Evolutionary conservation across 35 echinoderm and acorn worm genomes (phyloP), one percentile per base, ranked within the genome.

Genomic region (Strongylocentrotus purpuratus): DNA sequence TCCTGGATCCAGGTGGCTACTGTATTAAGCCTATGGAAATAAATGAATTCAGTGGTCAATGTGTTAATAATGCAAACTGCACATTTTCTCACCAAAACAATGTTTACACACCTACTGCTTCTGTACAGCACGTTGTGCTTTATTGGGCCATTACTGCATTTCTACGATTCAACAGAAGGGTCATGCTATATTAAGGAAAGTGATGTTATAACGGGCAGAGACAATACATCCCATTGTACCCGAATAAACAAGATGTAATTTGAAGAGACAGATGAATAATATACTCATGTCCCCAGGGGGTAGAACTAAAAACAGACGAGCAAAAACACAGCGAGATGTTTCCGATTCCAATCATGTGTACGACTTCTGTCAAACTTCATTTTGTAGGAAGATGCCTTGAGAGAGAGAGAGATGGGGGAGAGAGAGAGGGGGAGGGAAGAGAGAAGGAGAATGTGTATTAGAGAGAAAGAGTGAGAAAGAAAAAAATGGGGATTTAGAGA

Each of bases 271-370:
- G 65, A 28, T 78, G 20, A 78, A 78, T 78, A 78, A 78, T 78
- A n/a, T n/a, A 78, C 22, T 78, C 65, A n/a, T 78, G 65, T 78
- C 65, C 25, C 65, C 28, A 22, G 50, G 65, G 65, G 65, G 65
- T 7, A 78, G 17, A 78, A 78, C 65, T n/a, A 22, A 78, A 78
- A 78, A 78, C 65, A 78, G 65, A 78, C 65, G 20, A 78, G 65
- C 65, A 78, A 28, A 22, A 78, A 78, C 22, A 78, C 22, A n/a
- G 65, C 7, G 28, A n/a, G 65, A 78, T 78, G 65, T 28, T 78
- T 78, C 65, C 65, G 65, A 78, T 78, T 28, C 65, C 65, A 78
- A 78, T 78, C 65, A 78, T 78, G 65, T 78, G 65, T 78, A 78
- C 65, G 22, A 78, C 65, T 78, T 78, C 65, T 78, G 65, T 78